A percentile compares a stretch with the other conserved stretches of the same genome.
Conservation (phyloP, 2,113 vertebrate species). For the Lycaon pictus region DNA sequence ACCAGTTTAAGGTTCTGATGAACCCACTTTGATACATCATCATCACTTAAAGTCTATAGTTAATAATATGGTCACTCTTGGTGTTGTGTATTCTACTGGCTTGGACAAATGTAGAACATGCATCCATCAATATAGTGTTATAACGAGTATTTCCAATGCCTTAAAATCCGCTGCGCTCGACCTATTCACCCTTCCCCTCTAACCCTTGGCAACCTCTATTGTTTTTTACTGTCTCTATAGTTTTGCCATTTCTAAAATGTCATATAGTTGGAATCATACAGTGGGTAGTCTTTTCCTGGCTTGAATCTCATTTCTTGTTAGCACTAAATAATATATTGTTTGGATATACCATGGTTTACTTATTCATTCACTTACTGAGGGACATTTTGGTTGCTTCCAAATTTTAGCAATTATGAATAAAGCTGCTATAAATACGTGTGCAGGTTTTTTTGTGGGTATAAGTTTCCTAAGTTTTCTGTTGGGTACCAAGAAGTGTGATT, state of each 20-base stretch:
- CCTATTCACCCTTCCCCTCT: not conserved
- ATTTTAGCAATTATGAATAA: not conserved
- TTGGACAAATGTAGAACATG: not conserved
- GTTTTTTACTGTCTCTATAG: not conserved
- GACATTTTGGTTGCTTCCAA: not conserved
- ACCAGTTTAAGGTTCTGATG: not conserved
- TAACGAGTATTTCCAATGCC: not conserved
- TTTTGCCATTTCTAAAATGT: not conserved
- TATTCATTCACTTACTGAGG: not conserved
- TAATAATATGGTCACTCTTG: not conserved
- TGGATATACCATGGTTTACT: not conserved
- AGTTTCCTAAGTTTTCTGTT: not conserved
- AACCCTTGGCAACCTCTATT: not conserved
- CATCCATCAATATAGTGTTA: no score
- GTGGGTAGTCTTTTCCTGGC: not conserved
- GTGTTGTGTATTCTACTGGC: no score
- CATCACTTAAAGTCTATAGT: not conserved
- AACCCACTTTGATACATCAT: rapidly evolving
- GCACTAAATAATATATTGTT: not conserved
- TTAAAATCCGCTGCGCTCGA: not conserved
- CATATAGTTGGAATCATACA: not conserved
- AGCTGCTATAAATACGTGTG: not conserved
- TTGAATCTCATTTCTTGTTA: not conserved
- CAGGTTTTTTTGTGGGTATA: not conserved
- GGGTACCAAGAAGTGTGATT: not conserved